Percentiles rank a stretch among this genome's conserved stretches.
Evolutionary conservation across 2,888 invertebrate species (phyloP).

Genomic region (Boloria selene): DNA sequence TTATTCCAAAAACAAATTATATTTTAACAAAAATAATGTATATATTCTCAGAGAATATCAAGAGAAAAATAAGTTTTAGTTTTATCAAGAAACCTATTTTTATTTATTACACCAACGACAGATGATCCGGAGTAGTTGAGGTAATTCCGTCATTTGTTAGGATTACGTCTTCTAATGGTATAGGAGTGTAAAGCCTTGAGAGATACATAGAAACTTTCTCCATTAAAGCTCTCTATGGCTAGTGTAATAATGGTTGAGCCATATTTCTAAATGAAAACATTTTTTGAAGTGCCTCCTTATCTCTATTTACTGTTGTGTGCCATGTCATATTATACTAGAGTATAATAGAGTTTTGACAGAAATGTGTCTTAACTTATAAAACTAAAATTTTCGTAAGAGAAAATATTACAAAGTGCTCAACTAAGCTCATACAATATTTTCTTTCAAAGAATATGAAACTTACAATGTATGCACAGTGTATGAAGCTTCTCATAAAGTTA

Average conservation of each 20-base stretch:
- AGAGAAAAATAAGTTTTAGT: background rate
- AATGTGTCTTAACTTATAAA: too few species aligned
- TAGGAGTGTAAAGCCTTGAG: slow-evolving; percentile 14
- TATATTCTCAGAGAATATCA: background rate
- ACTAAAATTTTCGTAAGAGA: background rate
- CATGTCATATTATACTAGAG: too few species aligned
- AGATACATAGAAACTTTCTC: slow-evolving; percentile 29
- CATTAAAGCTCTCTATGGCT: slow-evolving; percentile 15
- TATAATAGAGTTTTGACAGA: too few species aligned
- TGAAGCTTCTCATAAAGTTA: slow-evolving; percentile 19
- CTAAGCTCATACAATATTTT: slow-evolving; percentile 13
- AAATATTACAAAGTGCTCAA: slow-evolving; percentile 1
- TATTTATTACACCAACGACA: slow-evolving; percentile 51
- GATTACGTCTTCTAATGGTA: slow-evolving; percentile 47
- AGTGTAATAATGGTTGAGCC: background rate
- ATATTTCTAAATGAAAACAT: slow-evolving; percentile 7
- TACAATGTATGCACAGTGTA: slow-evolving; percentile 19
- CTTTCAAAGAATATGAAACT: slow-evolving; percentile 15
- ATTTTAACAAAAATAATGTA: background rate
- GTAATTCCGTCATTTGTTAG: slow-evolving; percentile 60
- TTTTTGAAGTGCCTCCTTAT: background rate
- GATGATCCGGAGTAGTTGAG: slow-evolving; percentile 49
- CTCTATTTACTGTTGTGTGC: too few species aligned
- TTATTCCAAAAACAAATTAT: too few species aligned
- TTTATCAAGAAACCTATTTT: slow-evolving; percentile 13